phyloP scores from a whole-genome alignment of 2,888 invertebrate species.

The Cantharis rufa region DNA sequence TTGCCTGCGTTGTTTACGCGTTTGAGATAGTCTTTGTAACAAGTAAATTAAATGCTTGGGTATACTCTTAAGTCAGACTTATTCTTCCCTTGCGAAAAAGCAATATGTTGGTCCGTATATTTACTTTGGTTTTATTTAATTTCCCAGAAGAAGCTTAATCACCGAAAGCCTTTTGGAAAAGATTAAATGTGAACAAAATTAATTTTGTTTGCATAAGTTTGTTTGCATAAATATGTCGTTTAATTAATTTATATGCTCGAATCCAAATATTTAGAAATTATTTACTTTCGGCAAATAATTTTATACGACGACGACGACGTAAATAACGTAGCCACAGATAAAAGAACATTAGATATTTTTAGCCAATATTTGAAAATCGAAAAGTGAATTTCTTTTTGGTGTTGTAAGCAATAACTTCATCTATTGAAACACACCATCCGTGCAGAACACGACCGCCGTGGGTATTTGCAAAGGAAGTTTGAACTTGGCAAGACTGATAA shows the following conservation, averaged over 20 bases:
- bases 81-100: not conserved
- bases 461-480: conserved; percentile 41
- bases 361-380: conserved; percentile 19
- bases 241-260: not conserved
- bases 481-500: conserved; percentile 47
- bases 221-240: not conserved
- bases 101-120: conserved; percentile 1
- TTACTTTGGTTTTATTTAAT: conserved; percentile 12
- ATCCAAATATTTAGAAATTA: no score
- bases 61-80: not conserved
- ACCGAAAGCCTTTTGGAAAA: not conserved
- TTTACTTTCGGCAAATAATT: not conserved
- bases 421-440: conserved; percentile 12
- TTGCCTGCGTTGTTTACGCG: not conserved
- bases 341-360: not conserved
- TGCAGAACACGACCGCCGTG: conserved; percentile 23
- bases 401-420: conserved; percentile 3
- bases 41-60: not conserved
- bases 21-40: not conserved
- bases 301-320: no score
- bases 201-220: not conserved
- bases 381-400: conserved; percentile 18
- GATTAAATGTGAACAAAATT: not conserved
- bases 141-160: conserved; percentile 4
- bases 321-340: not conserved